Conservation (phyloP, 2,888 invertebrate genomes). For the Eustalomyia histrio region DNA sequence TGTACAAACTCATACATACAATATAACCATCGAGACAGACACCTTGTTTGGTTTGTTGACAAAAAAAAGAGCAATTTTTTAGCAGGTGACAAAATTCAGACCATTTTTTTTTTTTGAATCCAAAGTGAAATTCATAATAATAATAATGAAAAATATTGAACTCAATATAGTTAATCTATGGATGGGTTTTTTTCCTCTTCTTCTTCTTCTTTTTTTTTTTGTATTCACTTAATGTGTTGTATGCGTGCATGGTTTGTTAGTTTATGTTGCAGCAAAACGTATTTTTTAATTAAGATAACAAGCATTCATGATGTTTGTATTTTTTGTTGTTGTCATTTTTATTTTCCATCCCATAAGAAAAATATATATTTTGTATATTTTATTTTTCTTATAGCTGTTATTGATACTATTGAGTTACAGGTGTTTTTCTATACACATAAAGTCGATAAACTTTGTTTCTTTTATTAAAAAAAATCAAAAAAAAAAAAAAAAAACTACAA, state of each 20-base stretch:
- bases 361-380: not conserved
- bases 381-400: slow-evolving; percentile 12
- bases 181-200: slow-evolving; percentile 35
- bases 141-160: slow-evolving; percentile 55
- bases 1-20: not conserved
- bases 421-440: slow-evolving; percentile 38
- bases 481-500: slow-evolving; percentile 3
- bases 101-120: slow-evolving; percentile 24
- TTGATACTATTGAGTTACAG: slow-evolving; percentile 46
- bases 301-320: slow-evolving; percentile 58
- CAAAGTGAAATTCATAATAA: slow-evolving; percentile 61
- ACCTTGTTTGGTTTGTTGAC: slow-evolving; percentile 13
- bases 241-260: slow-evolving; percentile 57
- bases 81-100: slow-evolving; percentile 62
- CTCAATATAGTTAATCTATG: slow-evolving; percentile 31
- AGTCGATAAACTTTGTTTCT: slow-evolving; percentile 21
- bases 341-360: slow-evolving; percentile 28
- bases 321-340: slow-evolving; percentile 36
- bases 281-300: slow-evolving; percentile 66
- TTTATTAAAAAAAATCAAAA: not conserved
- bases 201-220: not conserved
- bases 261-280: slow-evolving; percentile 59
- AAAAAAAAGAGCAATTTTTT: slow-evolving; percentile 33
- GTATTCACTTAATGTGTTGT: slow-evolving; percentile 33
- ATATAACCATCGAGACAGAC: slow-evolving; percentile 23